A percentile compares a stretch with the other conserved stretches of the same genome.
Conservation (phyloP, 2,797 vertebrate species). For the Melanotaenia nigrans region DNA sequence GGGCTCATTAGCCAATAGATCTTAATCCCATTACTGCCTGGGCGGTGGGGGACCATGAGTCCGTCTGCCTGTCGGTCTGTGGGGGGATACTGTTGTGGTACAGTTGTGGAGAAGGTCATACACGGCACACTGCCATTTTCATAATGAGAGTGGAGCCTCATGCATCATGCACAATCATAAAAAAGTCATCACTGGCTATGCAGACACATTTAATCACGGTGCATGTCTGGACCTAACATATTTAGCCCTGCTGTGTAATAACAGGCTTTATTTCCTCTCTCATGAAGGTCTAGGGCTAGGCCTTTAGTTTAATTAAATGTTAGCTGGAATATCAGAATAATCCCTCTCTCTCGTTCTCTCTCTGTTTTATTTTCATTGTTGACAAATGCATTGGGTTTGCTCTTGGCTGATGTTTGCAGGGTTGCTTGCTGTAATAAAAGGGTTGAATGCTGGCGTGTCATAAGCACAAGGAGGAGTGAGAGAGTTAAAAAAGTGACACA, state of each 20-base stretch:
- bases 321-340: constrained; percentile 67
- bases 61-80: constrained; percentile 55
- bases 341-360: constrained; percentile 38
- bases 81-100: constrained; percentile 62
- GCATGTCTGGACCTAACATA: constrained; percentile 63
- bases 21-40: constrained; percentile 82
- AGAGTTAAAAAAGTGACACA: constrained; percentile 8
- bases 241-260: constrained; percentile 74
- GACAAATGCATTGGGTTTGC: constrained; percentile 54
- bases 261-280: constrained; percentile 69
- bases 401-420: constrained; percentile 24
- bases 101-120: constrained; percentile 69
- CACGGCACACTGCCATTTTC: constrained; percentile 74
- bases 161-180: constrained; percentile 78
- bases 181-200: constrained; percentile 72
- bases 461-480: constrained; percentile 11
- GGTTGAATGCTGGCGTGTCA: constrained; percentile 11
- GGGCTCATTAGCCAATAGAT: constrained; percentile 84
- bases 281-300: constrained; percentile 30
- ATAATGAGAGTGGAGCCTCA: constrained; percentile 78
- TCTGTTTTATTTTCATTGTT: constrained; percentile 55
- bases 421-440: constrained; percentile 27
- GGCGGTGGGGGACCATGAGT: constrained; percentile 65
- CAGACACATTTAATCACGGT: constrained; percentile 78
- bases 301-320: constrained; percentile 78